A percentile compares a stretch with the other conserved stretches of the same genome.
Evolutionary conservation across 2,888 invertebrate genomes (phyloP).

Genomic region (Antheraea assamensis): DNA sequence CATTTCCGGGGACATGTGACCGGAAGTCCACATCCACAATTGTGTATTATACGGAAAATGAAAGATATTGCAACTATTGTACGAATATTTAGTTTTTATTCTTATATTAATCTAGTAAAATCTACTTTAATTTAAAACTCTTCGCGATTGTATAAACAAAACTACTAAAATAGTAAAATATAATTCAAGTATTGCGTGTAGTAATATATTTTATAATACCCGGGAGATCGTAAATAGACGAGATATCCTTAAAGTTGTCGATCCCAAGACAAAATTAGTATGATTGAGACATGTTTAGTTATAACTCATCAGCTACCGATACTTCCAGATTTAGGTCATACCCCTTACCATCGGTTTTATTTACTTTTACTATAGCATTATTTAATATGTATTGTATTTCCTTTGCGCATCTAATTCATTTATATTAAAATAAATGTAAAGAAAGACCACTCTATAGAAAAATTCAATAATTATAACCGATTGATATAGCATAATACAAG

Average conservation of each 20-base stretch:
- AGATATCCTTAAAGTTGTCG: neutral
- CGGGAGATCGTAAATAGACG: neutral
- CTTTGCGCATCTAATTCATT: no score
- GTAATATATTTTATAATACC: neutral
- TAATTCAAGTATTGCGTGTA: neutral
- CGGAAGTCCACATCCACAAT: constrained; percentile 29
- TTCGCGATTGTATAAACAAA: no score
- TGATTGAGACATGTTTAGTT: neutral
- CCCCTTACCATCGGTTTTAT: constrained; percentile 5
- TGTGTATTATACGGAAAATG: constrained; percentile 31
- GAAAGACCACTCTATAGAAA: no score
- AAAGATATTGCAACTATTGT: constrained; percentile 19
- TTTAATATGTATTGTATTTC: no score
- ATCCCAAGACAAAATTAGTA: constrained; percentile 7
- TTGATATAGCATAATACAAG: no score
- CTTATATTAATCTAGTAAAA: no score
- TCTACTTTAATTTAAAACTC: neutral
- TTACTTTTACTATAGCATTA: no score
- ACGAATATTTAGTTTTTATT: neutral
- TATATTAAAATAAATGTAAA: no score
- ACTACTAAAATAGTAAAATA: no score
- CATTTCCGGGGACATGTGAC: constrained; percentile 29
- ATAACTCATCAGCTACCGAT: neutral
- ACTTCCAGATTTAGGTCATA: neutral
- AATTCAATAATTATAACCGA: no score